A percentile compares a stretch with the other conserved stretches of the same genome.
Conservation (phyloP, 2,797 vertebrate genomes). For the Sitta carolinensis region DNA sequence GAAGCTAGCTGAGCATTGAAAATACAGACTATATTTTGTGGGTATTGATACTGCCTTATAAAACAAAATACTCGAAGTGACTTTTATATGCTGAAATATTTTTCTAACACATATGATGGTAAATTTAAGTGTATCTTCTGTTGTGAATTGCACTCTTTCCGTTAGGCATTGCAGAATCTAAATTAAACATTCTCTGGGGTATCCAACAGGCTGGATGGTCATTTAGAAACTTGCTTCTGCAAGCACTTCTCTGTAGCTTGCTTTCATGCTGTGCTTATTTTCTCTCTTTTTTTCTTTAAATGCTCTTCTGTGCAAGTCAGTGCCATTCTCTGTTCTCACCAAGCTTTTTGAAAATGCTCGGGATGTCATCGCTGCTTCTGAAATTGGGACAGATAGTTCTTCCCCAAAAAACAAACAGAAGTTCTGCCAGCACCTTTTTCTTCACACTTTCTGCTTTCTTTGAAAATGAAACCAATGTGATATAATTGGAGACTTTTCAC, state of each 20-base stretch:
- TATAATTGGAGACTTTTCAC: background rate
- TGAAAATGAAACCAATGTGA: background rate
- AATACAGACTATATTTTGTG: background rate
- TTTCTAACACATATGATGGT: background rate
- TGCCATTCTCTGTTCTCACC: background rate
- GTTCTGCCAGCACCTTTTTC: background rate
- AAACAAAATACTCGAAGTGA: background rate
- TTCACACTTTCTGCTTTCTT: background rate
- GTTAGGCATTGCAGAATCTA: background rate
- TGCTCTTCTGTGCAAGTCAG: background rate
- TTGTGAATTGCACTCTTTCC: background rate
- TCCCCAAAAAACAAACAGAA: constrained; percentile 19
- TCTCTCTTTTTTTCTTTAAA: constrained; percentile 22
- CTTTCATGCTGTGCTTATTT: constrained; percentile 32
- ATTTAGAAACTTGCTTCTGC: constrained; percentile 16
- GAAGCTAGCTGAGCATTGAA: background rate
- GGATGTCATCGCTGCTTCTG: constrained; percentile 1
- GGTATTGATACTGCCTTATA: background rate
- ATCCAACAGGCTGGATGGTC: background rate
- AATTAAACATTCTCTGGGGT: background rate
- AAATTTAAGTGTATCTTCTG: background rate
- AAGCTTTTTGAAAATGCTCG: background rate
- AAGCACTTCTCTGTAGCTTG: background rate
- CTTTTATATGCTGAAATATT: background rate
- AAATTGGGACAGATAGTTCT: constrained; percentile 41